Percentiles rank a stretch among this genome's conserved stretches.
These are phyloP conservation scores for Psilanteris sp. DNA, from an alignment of 1,140 invertebrate genomes.

Conservation along the genomic window DNA sequence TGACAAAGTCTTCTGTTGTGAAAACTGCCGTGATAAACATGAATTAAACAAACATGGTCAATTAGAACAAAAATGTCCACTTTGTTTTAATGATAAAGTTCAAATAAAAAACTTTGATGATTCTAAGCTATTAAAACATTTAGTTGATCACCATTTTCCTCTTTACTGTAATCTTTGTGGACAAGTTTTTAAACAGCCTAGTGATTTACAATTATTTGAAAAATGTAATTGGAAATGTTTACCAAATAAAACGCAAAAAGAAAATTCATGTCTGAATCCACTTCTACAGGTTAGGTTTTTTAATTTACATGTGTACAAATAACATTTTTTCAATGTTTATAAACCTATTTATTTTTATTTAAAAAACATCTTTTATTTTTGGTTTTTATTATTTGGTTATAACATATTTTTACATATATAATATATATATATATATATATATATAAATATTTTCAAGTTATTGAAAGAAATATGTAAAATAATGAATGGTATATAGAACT, in stretches of 20 bases:
- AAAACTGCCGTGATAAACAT: conserved; percentile 61
- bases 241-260: not conserved
- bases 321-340: too few relatives aligned
- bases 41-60: conserved; percentile 62
- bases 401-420: too few relatives aligned
- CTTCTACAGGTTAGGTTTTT: conserved; percentile 18
- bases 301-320: too few relatives aligned
- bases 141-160: conserved; percentile 64
- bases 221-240: conserved; percentile 48
- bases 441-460: not conserved
- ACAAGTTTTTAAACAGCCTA: conserved; percentile 28
- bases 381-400: not conserved
- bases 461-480: too few relatives aligned
- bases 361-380: not conserved
- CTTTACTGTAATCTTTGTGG: conserved; percentile 65
- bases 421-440: too few relatives aligned
- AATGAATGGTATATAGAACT: too few relatives aligned
- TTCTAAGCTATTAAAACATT: conserved; percentile 49
- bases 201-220: conserved; percentile 42
- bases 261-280: not conserved
- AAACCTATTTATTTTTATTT: too few relatives aligned
- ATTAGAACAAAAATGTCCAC: conserved; percentile 53
- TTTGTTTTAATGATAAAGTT: conserved; percentile 50
- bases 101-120: conserved; percentile 57
- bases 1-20: conserved; percentile 65